Conservation (phyloP, 2,113 vertebrate species). For the Antechinus stuartii region DNA sequence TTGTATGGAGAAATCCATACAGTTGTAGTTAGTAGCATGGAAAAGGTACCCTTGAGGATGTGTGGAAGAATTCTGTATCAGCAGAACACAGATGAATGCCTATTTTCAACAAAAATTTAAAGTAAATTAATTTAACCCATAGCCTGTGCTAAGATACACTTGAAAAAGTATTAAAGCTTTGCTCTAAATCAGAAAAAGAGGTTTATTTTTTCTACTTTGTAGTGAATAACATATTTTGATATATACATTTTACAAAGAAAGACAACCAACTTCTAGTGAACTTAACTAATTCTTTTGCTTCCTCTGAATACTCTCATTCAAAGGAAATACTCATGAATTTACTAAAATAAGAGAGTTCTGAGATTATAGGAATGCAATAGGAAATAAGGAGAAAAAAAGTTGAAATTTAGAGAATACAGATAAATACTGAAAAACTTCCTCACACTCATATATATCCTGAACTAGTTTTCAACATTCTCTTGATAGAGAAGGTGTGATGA, state of each 20-base stretch:
- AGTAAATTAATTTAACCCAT: conserved; percentile 29
- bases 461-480: background rate
- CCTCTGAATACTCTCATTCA: background rate
- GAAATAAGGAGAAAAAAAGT: conserved; percentile 30
- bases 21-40: conserved; percentile 65
- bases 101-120: conserved; percentile 58
- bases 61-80: conserved; percentile 47
- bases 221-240: background rate
- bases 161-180: conserved; percentile 35
- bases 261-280: background rate
- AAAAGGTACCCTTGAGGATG: conserved; percentile 54
- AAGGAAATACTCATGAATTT: conserved; percentile 51
- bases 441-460: conserved; percentile 14
- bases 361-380: background rate
- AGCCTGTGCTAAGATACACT: conserved; percentile 30
- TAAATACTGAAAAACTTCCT: conserved; percentile 58
- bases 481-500: conserved; percentile 18
- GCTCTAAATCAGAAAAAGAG: background rate
- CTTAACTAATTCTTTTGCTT: background rate
- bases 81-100: conserved; percentile 45
- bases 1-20: conserved; percentile 65
- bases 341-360: conserved; percentile 1
- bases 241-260: conserved; percentile 56
- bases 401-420: conserved; percentile 41
- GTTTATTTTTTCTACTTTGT: background rate